Evolutionary conservation across 2,888 invertebrate genomes (phyloP).

Genomic region (Blastobasis lacticolella): DNA sequence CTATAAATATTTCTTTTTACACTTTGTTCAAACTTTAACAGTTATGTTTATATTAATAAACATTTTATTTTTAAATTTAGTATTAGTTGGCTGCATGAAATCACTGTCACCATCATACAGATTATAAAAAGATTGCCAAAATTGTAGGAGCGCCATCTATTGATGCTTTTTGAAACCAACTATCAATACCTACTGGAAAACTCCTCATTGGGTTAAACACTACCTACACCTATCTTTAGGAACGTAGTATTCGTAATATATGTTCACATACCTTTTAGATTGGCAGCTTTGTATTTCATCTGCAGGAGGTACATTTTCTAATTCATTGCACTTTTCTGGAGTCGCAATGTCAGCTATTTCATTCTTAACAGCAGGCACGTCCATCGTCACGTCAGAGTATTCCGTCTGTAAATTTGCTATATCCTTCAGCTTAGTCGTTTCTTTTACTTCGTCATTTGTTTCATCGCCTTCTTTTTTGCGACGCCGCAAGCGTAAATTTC

Average conservation of each 20-base stretch:
- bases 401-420: constrained; percentile 54
- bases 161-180: too few species aligned
- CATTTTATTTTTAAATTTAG: neutral
- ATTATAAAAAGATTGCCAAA: neutral
- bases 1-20: too few species aligned
- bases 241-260: neutral
- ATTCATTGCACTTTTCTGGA: constrained; percentile 36
- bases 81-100: neutral
- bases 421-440: constrained; percentile 41
- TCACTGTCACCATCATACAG: neutral
- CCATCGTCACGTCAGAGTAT: constrained; percentile 54
- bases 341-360: constrained; percentile 45
- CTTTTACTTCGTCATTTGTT: constrained; percentile 12
- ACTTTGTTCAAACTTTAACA: too few species aligned
- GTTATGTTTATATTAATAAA: too few species aligned
- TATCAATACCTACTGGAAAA: neutral
- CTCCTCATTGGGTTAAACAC: neutral
- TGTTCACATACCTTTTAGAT: constrained; percentile 45
- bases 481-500: constrained; percentile 39
- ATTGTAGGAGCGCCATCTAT: neutral
- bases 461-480: constrained; percentile 28
- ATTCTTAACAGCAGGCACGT: constrained; percentile 38
- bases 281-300: constrained; percentile 53
- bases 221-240: neutral
- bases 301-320: constrained; percentile 45